Conservation (phyloP, 2,797 vertebrate genomes). For the Champsocephalus esox region DNA sequence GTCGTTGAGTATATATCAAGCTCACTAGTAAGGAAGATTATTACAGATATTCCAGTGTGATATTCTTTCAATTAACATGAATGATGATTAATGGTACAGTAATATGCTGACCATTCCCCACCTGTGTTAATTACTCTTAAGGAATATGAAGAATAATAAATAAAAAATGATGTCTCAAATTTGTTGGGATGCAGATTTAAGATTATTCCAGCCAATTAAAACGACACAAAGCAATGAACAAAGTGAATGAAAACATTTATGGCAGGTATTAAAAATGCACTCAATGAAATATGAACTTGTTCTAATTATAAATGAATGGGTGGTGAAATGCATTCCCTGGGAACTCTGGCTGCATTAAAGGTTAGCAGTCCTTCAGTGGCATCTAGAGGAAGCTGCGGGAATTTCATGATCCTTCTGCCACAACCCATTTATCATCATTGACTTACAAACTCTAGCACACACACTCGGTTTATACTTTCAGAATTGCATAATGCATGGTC, state of each 20-base stretch:
- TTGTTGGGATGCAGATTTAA: neutral
- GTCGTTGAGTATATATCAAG: neutral
- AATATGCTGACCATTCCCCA: constrained; percentile 5
- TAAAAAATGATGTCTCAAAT: neutral
- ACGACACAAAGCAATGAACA: neutral
- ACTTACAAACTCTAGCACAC: neutral
- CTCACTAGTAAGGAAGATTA: neutral
- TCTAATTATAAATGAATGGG: constrained; percentile 4
- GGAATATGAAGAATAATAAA: neutral
- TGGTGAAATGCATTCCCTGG: constrained; percentile 3
- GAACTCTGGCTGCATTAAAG: constrained; percentile 19
- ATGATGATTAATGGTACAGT: neutral
- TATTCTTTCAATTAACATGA: neutral
- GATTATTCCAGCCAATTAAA: neutral
- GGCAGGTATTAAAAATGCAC: constrained; percentile 20
- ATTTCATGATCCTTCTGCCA: constrained; percentile 11
- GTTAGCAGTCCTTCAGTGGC: constrained; percentile 62
- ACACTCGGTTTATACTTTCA: neutral
- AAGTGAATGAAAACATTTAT: constrained; percentile 16
- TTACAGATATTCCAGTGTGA: neutral
- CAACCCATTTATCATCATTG: neutral
- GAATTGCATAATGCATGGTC: neutral
- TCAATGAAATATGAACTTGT: constrained; percentile 10
- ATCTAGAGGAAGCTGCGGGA: constrained; percentile 70
- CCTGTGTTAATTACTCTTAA: neutral